Evolutionary conservation across 2,888 invertebrate species (phyloP).

Genomic region (Ceramica pisi): DNA sequence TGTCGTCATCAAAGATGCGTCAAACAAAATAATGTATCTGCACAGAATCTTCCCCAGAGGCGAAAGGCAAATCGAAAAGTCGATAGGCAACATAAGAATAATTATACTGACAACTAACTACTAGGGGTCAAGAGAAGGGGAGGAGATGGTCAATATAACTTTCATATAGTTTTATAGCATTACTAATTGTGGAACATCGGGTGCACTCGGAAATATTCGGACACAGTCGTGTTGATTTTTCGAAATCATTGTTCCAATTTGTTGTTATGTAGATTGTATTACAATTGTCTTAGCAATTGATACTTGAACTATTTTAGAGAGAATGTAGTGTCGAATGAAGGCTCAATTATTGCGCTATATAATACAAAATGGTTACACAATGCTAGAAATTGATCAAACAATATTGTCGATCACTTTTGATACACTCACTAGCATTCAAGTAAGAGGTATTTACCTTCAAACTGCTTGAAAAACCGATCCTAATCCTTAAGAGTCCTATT

Average conservation of each 20-base stretch:
- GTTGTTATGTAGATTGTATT: neutral
- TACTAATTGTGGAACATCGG: conserved; percentile 26
- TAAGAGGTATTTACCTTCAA: no score
- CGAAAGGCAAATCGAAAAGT: conserved; percentile 21
- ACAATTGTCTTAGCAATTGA: neutral
- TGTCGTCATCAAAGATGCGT: no score
- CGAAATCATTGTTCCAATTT: no score
- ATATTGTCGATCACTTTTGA: no score
- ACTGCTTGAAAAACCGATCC: no score
- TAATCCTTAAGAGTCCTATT: no score
- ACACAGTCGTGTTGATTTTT: neutral
- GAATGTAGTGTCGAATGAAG: no score
- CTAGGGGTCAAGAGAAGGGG: neutral
- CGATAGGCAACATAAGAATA: conserved; percentile 45
- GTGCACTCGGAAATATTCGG: conserved; percentile 10
- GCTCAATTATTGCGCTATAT: no score
- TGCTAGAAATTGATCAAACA: no score
- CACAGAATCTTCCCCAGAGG: neutral
- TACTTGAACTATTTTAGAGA: no score
- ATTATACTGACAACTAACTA: conserved; percentile 30
- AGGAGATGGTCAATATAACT: conserved; percentile 55
- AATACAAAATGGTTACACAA: no score
- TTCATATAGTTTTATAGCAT: conserved; percentile 59
- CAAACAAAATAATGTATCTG: neutral
- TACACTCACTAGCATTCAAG: no score